Base-by-base conservation (phyloP, 2,888 invertebrate genomes). In the Lampropteryx suffumata region DNA sequence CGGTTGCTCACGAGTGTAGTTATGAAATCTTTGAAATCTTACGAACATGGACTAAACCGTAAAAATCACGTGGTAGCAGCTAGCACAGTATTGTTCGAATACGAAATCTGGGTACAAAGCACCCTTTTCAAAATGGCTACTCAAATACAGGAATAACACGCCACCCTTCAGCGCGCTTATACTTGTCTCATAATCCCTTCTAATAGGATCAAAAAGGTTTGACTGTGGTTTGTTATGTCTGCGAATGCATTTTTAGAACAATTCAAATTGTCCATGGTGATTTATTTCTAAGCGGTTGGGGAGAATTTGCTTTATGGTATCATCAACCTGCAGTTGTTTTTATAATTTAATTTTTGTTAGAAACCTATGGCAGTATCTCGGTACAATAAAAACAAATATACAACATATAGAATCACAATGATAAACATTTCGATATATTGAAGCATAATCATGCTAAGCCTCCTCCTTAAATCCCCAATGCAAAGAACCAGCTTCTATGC, bases 131-230 rank as follows among this genome's bases (percentile, higher is more conserved):
- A 46, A 51, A 51, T 50, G 40, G 39, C 40, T 50, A 41, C 45
- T 45, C 45, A 40, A 45, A 45, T 40, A 50, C 44, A 14, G 40
- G 27, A 51, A 41, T 46, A 50, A 42, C 44, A 30, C 32, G 17
- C 36, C 44, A 45, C 46, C 51, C 46, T 52, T 51, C 30, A 28
- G 37, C 51, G 29, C 50, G 13, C 35, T 43, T 39, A 10, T 11
- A 36, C 32, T 43, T 45, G 45, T 42, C 42, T 42, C 42, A 40
- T 52, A 52, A 52, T 52, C 51, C 34, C 37, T 32, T 42, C 21
- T 47, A 52, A 52, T 43, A 52, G 51, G 51, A 52, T 52, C 46
- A 52, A 47, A 48, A 41, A 42, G 41, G 30, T 37, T 50, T 45
- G 11, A 21, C 36, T 36, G 46, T n/a, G 41, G 48, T 48, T 30